These are phyloP conservation scores for Hypomecis atomaria DNA, from an alignment of 2,888 invertebrate species.

Conservation along the genomic window DNA sequence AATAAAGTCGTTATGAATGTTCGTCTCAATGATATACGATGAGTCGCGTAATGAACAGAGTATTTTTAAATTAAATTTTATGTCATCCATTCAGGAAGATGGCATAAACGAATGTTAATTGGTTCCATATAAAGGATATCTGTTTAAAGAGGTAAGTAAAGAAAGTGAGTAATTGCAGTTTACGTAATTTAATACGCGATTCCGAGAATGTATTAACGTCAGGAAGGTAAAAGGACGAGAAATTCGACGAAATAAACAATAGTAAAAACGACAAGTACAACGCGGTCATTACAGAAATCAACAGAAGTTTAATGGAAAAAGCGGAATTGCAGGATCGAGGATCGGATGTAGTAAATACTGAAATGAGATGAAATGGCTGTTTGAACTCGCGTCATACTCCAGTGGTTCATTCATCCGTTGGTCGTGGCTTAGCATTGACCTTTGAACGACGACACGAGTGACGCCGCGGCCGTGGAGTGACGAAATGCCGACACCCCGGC, in stretches of 20 bases:
- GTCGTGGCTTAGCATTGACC: constrained; percentile 39
- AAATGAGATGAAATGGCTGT: constrained; percentile 27
- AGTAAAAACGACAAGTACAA: constrained; percentile 29
- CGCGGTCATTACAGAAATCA: constrained; percentile 14
- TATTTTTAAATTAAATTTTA: constrained; percentile 16
- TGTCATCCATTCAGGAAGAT: constrained; percentile 16
- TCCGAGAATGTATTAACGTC: background rate
- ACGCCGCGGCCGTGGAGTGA: constrained; percentile 36
- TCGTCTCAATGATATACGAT: constrained; percentile 13
- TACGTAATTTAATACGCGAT: constrained; percentile 9
- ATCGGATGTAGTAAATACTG: constrained; percentile 22
- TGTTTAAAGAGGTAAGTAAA: constrained; percentile 15
- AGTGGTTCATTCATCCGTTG: constrained; percentile 36
- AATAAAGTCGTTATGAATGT: constrained; percentile 27
- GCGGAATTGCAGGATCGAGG: background rate
- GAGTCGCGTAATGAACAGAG: constrained; percentile 10
- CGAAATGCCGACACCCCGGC: constrained; percentile 33
- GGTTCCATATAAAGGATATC: constrained; percentile 24
- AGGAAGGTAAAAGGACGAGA: constrained; percentile 14
- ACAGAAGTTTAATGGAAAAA: too few relatives aligned
- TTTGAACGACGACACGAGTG: constrained; percentile 33
- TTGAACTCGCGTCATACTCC: constrained; percentile 37
- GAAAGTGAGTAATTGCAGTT: constrained; percentile 16
- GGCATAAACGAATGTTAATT: constrained; percentile 23
- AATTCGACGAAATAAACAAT: constrained; percentile 26